Evolutionary conservation across 2,888 invertebrate species (phyloP), one percentile per base, ranked within the genome.

Genomic region (Stomorhina lunata): DNA sequence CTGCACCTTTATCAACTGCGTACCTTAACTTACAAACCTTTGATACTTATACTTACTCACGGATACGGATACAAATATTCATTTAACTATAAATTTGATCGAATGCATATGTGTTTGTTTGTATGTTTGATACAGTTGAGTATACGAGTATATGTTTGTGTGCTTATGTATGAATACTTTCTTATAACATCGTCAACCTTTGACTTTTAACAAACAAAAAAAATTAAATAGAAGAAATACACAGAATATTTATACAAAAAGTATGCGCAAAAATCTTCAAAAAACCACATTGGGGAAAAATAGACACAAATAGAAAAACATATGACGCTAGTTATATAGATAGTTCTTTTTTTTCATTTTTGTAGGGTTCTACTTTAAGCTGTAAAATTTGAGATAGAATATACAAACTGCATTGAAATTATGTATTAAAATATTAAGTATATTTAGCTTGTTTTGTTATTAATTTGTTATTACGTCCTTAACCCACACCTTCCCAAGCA

Each of bases 1-100:
- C 61, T 79, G 66, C 79, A 80, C 72, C 79, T 82, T 82, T 82
- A 82, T 82, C 79, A 82, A 82, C 82, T 82, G 82, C 82, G 82
- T 82, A 25, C 43, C 69, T 59, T 27, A 59, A 66, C 34, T 53
- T 12, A 32, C 34, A 55, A 10, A 55, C 40, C 22, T 10, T 32
- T 37, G 20, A 48, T 17, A 59, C 37, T 15, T 25, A 40, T 9
- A 53, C 7, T 27, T 27, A 20, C 22, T 66, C 6, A 27, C 12
- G 27, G 37, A 50, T 29, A 37, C 34, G n/a, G n/a, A 55, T 9
- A 61, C 34, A 59, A 3, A 66, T 2, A 29, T 40, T 22, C 29
- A 27, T 57, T 50, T 32, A 17, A 43, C 43, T n/a, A 40, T 25
- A 55, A 15, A n/a, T n/a, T n/a, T n/a, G n/a, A n/a, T n/a, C n/a